Percentiles rank a stretch among this genome's conserved stretches.
Conservation (phyloP, 2,888 invertebrate genomes). For the Barypeithes pellucidus region DNA sequence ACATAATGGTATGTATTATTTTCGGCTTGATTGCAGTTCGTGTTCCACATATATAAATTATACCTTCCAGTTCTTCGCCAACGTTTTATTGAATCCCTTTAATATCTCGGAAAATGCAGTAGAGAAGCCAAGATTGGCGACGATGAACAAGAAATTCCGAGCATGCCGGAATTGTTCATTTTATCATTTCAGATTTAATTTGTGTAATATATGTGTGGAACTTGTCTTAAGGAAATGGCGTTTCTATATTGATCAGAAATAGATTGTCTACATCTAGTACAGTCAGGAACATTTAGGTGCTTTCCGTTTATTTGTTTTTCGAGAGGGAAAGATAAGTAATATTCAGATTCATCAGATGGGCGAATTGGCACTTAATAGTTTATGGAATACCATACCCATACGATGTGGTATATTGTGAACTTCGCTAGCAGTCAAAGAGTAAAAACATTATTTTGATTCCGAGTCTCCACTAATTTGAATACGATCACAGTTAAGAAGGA, state of each 20-base stretch:
- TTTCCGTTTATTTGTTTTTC: too few relatives aligned
- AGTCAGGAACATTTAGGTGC: too few relatives aligned
- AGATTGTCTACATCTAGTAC: neutral
- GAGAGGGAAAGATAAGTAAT: too few relatives aligned
- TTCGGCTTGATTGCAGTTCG: constrained; percentile 8
- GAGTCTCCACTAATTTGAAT: too few relatives aligned
- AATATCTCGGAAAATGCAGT: constrained; percentile 28
- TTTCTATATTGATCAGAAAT: neutral
- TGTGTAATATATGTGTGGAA: constrained; percentile 3
- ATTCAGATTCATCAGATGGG: too few relatives aligned
- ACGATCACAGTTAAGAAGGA: too few relatives aligned
- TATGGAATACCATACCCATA: too few relatives aligned
- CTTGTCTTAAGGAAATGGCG: neutral
- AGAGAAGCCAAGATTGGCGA: constrained; percentile 8
- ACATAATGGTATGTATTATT: neutral
- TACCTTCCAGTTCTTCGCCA: neutral
- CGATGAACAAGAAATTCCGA: constrained; percentile 3
- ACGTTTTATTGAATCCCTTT: constrained; percentile 32
- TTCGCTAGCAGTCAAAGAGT: too few relatives aligned
- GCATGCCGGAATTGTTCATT: neutral
- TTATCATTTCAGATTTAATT: constrained; percentile 11
- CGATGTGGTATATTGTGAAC: too few relatives aligned
- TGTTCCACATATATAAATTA: constrained; percentile 28
- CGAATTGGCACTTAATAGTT: too few relatives aligned
- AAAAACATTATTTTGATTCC: too few relatives aligned